A percentile compares a stretch with the other conserved stretches of the same genome.
Evolutionary conservation across 2,113 vertebrate genomes (phyloP).

Genomic region (Malurus melanocephalus): DNA sequence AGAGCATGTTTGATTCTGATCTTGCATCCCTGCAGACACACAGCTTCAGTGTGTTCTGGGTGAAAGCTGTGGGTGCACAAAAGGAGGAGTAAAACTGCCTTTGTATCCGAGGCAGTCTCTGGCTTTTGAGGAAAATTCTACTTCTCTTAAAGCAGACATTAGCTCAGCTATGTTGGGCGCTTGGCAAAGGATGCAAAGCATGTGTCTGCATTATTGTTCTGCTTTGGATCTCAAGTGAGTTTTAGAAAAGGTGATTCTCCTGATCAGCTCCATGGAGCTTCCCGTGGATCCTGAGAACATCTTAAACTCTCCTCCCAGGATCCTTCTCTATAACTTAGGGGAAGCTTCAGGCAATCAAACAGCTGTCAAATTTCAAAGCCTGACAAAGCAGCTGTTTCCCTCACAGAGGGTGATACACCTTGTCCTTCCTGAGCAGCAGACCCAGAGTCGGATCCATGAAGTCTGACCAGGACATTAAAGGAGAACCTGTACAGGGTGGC

Average conservation of each 20-base stretch:
- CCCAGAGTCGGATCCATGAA: not conserved
- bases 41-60: fast-evolving
- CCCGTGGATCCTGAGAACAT: not conserved
- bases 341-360: not conserved
- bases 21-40: not conserved
- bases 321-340: not conserved
- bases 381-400: not conserved
- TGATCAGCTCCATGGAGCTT: not conserved
- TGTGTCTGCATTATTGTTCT: not conserved
- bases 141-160: not conserved
- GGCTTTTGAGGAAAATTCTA: not conserved
- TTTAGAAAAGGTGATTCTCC: not conserved
- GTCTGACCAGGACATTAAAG: not conserved
- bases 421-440: not conserved
- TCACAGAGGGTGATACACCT: not conserved
- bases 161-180: not conserved
- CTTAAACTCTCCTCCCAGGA: not conserved
- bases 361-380: not conserved
- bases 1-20: not conserved
- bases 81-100: not conserved
- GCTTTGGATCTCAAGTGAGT: not conserved
- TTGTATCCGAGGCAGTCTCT: not conserved
- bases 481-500: not conserved
- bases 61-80: not conserved
- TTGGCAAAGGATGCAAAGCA: not conserved